Conservation (phyloP, 2,888 invertebrate genomes). For the Ischnus inquisitorius region DNA sequence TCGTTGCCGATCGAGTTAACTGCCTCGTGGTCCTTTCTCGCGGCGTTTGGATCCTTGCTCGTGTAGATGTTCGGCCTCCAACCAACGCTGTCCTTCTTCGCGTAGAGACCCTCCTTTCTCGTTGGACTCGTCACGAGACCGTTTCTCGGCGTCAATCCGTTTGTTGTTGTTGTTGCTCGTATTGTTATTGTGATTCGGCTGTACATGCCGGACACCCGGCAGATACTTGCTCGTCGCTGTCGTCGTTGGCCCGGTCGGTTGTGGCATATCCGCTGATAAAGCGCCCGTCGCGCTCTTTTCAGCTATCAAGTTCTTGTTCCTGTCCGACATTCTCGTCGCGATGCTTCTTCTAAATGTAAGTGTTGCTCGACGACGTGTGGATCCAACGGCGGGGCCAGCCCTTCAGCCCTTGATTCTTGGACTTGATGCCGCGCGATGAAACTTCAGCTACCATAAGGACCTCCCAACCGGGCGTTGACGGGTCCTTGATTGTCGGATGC, state of each 20-base stretch:
- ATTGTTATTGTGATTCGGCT: constrained; percentile 58
- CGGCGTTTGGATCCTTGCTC: constrained; percentile 46
- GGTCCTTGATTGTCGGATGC: constrained; percentile 71
- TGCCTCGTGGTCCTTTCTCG: constrained; percentile 26
- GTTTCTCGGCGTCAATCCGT: constrained; percentile 21
- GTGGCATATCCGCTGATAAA: constrained; percentile 1
- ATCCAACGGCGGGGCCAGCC: constrained; percentile 84
- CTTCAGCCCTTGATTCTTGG: constrained; percentile 82
- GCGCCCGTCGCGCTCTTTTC: constrained; percentile 63
- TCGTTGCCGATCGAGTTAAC: constrained; percentile 42
- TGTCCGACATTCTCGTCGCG: constrained; percentile 76
- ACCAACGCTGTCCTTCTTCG: constrained; percentile 71
- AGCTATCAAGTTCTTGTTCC: constrained; percentile 74
- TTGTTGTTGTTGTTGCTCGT: constrained; percentile 70
- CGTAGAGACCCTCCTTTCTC: constrained; percentile 73
- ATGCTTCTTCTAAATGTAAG: constrained; percentile 80
- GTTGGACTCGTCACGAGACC: constrained; percentile 45
- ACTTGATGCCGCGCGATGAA: constrained; percentile 73
- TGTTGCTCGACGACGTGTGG: constrained; percentile 77
- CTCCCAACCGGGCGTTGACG: constrained; percentile 74
- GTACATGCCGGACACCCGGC: constrained; percentile 31
- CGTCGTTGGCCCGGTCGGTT: background rate
- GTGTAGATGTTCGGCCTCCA: constrained; percentile 67
- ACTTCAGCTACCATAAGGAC: constrained; percentile 83
- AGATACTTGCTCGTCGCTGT: constrained; percentile 24